Evolutionary conservation across 2,113 vertebrate genomes (phyloP), one percentile per base, ranked within the genome.

Genomic region (Pachyramphus minor): DNA sequence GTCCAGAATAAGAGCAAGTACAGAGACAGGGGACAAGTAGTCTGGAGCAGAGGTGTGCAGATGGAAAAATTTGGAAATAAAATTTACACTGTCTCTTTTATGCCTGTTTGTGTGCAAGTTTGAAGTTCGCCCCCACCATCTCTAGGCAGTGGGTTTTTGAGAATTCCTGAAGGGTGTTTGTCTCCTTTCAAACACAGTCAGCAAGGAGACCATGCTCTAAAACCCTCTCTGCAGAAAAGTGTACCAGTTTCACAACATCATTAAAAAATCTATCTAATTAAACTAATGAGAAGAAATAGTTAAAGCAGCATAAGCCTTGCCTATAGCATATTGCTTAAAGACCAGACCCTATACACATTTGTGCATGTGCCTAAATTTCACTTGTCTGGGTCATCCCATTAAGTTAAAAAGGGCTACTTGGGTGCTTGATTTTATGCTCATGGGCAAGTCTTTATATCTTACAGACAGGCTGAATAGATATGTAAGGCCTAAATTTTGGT

Each of bases 271-370:
- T 68, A 73, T 42, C 50, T 81, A 93, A 59, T 84, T 74, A 84
- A 94, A 93, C 18, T 81, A 84, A 72, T 55, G 19, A 91, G 78
- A 82, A 95, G 68, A 94, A 55, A 91, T 50, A 59, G 30, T 77
- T 94, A 90, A 87, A 90, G 72, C 79, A 90, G 78, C 78, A 47
- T 56, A 87, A 93, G 82, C 56, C 59, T 90, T 52, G 50, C 31
- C 81, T 59, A 14, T 60, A 88, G 45, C 79, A 78, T 68, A 64
- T 37, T 71, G 5, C 63, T 91, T 81, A 52, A 90, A 71, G 53
- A 62, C 30, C 33, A 87, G 42, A 90, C 56, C 42, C 58, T 67
- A 33, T 33, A 71, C 81, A 27, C n/a, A 45, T 82, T 81, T 81
- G 55, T 74, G n/a, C 31, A 72, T 55, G 52, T 85, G 47, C 31